Evolutionary conservation across 2,113 vertebrate genomes (phyloP), one percentile per base, ranked within the genome.

Genomic region (Micromys minutus): DNA sequence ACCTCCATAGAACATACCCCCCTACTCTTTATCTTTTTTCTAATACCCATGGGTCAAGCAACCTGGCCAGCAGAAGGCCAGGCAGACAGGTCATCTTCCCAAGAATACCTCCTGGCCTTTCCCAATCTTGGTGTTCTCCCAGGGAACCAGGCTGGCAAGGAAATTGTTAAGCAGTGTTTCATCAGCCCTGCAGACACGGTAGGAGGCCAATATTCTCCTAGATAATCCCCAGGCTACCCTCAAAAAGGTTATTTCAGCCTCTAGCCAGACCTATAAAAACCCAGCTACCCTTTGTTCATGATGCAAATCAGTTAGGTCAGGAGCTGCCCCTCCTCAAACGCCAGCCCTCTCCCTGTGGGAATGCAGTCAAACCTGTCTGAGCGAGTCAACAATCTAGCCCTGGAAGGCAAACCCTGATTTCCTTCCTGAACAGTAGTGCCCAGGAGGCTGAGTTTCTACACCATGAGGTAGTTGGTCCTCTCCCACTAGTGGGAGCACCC

Each of bases 301-400:
- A 55, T 39, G n/a, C 39, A 8, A 19, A 47, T 76, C 69, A 85
- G 63, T 26, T 8, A 89, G 67, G 26, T 50, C 24, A 57, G 52
- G 31, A 88, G 59, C 34, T 8, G 39, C 45, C 59, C 65, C 36
- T 55, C n/a, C n/a, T 13, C n/a, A n/a, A 65, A 76, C 42, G 67
- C 83, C 47, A 72, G 45, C 74, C 65, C 57, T 89, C 72, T 21
- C 0, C 31, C 89, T 45, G 50, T 19, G 88, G 92, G 97, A 98
- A 98, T 97, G 97, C 52, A 61, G 97, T 93, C 94, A 88, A 93
- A 97, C 97, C 87, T 29, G 96, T 90, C 84, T 13, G 42, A 13
- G 79, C 81, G 75, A 90, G 45, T 93, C 59, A 19, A 19, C n/a
- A 59, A 57, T 57, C 83, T 59, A 42, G 69, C 90, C 79, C 36